These are phyloP conservation scores for Parotocinclus haroldoi DNA, from an alignment of 2,797 vertebrate genomes.

Conservation along the genomic window DNA sequence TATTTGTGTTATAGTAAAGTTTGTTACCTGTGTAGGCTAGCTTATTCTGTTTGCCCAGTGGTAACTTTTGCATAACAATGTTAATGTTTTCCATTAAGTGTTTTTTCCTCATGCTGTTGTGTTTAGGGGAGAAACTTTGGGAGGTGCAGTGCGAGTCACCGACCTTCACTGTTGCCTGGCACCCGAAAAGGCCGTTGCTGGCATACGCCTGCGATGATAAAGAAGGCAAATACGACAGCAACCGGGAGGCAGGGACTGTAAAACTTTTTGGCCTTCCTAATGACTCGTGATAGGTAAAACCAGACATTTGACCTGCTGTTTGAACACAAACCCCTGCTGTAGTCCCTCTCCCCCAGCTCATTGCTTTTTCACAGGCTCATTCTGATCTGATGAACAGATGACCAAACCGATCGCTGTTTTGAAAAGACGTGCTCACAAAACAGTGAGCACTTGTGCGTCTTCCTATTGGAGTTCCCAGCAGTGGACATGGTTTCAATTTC, in stretches of 20 bases:
- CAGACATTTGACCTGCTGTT: not conserved
- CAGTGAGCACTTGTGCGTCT: not conserved
- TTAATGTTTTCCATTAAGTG: not conserved
- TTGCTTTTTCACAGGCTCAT: not conserved
- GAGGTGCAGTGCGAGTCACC: constrained; percentile 97
- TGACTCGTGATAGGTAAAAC: constrained; percentile 74
- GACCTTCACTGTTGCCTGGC: constrained; percentile 97
- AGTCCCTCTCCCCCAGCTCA: not conserved
- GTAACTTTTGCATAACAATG: too few relatives aligned
- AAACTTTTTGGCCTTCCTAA: constrained; percentile 96
- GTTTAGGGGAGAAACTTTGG: constrained; percentile 93
- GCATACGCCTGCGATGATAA: constrained; percentile 98
- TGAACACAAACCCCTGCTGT: not conserved
- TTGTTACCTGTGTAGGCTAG: too few relatives aligned
- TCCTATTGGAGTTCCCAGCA: not conserved
- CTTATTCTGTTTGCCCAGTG: too few relatives aligned
- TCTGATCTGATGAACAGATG: not conserved
- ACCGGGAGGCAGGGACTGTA: constrained; percentile 91
- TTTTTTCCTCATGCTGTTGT: not conserved
- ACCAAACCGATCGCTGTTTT: not conserved
- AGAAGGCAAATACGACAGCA: constrained; percentile 96
- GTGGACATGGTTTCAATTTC: not conserved
- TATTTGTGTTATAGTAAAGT: too few relatives aligned
- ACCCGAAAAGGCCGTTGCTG: constrained; percentile 90
- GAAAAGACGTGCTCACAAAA: not conserved